phyloP scores from a whole-genome alignment of 2,888 invertebrate species.

The Tillus elongatus region DNA sequence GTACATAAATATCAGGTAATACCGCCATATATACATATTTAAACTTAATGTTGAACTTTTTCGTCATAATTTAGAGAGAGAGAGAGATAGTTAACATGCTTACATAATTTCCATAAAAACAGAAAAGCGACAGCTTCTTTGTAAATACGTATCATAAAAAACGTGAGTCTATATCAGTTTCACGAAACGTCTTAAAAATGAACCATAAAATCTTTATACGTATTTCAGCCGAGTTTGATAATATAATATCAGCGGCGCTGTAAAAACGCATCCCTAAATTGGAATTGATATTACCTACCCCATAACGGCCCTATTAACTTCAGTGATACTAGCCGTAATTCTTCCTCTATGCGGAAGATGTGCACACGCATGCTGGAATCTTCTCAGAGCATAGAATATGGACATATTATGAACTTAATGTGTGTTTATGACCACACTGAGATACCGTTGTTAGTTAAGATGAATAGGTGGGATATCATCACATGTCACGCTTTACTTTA shows the following conservation, averaged over 20 bases:
- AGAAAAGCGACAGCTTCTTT: too few species aligned
- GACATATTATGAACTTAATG: background rate
- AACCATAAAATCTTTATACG: background rate
- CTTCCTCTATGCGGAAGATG: background rate
- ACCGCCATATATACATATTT: too few species aligned
- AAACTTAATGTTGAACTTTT: too few species aligned
- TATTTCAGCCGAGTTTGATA: background rate
- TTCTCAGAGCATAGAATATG: too few species aligned
- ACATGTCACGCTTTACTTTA: conserved; percentile 3
- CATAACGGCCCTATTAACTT: background rate
- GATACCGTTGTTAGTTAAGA: conserved; percentile 2
- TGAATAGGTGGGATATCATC: background rate
- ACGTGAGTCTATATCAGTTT: background rate
- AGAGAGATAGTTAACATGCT: too few species aligned
- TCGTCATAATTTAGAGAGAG: too few species aligned
- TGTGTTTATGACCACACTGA: background rate
- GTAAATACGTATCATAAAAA: too few species aligned
- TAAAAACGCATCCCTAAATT: conserved; percentile 1
- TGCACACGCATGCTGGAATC: conserved; percentile 4
- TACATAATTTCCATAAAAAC: too few species aligned
- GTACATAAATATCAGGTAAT: too few species aligned
- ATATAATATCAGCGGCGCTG: too few species aligned
- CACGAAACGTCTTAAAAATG: conserved; percentile 1
- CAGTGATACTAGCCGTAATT: background rate
- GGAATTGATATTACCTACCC: conserved; percentile 2